Evolutionary conservation across 2,797 vertebrate genomes (phyloP).

Genomic region (Brotula barbata): DNA sequence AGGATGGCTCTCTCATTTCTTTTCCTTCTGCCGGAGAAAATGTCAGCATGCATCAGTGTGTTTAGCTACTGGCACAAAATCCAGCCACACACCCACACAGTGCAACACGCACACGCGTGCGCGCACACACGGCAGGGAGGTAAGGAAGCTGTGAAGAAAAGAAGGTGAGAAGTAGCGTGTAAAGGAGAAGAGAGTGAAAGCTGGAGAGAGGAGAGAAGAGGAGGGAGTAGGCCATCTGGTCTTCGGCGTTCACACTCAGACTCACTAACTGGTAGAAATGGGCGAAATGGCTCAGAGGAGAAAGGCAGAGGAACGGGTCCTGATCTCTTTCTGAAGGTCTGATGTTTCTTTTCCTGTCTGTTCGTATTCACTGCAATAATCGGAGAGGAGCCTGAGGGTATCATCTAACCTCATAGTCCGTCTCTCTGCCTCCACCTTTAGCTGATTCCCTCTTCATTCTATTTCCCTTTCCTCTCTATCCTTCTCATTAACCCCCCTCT

Average conservation of each 20-base stretch:
- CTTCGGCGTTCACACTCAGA: constrained; percentile 58
- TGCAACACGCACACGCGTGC: constrained; percentile 6
- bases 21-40: constrained; percentile 66
- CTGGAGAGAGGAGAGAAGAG: constrained; percentile 45
- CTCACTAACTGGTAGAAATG: constrained; percentile 43
- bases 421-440: background rate
- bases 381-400: constrained; percentile 21
- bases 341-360: constrained; percentile 47
- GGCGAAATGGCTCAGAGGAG: constrained; percentile 48
- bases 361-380: constrained; percentile 36
- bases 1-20: constrained; percentile 41
- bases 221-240: constrained; percentile 73
- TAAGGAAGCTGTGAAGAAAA: constrained; percentile 61
- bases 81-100: constrained; percentile 51
- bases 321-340: constrained; percentile 53
- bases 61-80: constrained; percentile 70
- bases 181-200: constrained; percentile 35
- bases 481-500: background rate
- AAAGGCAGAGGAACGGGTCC: constrained; percentile 46
- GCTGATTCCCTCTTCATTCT: background rate
- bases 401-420: constrained; percentile 14
- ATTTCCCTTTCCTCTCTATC: background rate
- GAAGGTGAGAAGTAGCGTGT: constrained; percentile 61
- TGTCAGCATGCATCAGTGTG: constrained; percentile 78
- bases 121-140: constrained; percentile 46